These are phyloP conservation scores for Pandion haliaetus DNA, from an alignment of 2,113 vertebrate species.

Conservation along the genomic window DNA sequence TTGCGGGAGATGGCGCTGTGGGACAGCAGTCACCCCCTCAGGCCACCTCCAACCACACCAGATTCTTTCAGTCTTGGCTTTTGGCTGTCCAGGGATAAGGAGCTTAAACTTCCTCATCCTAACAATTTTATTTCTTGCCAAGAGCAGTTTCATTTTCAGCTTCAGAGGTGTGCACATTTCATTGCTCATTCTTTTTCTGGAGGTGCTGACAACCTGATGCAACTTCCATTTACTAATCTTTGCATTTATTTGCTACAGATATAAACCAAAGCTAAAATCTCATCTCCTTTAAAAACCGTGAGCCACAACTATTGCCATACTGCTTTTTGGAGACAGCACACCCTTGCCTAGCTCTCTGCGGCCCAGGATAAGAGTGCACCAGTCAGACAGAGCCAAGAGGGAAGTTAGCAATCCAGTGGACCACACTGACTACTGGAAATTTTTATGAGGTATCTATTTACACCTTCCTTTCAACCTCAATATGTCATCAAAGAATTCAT, in stretches of 20 bases:
- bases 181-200: neutral
- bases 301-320: neutral
- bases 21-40: neutral
- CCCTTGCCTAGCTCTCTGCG: neutral
- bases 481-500: neutral
- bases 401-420: neutral
- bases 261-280: neutral
- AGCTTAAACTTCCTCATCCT: neutral
- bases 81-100: neutral
- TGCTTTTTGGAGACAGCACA: neutral
- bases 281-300: neutral
- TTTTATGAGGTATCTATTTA: neutral
- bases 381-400: neutral
- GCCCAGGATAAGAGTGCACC: neutral
- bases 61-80: neutral
- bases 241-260: neutral
- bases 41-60: neutral
- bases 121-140: neutral
- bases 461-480: neutral
- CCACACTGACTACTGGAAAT: neutral
- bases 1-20: slow-evolving; percentile 48
- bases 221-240: neutral
- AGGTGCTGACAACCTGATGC: neutral
- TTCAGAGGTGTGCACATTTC: neutral
- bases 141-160: neutral